Evolutionary conservation across 2,113 vertebrate genomes (phyloP).

Genomic region (Cacatua alba): DNA sequence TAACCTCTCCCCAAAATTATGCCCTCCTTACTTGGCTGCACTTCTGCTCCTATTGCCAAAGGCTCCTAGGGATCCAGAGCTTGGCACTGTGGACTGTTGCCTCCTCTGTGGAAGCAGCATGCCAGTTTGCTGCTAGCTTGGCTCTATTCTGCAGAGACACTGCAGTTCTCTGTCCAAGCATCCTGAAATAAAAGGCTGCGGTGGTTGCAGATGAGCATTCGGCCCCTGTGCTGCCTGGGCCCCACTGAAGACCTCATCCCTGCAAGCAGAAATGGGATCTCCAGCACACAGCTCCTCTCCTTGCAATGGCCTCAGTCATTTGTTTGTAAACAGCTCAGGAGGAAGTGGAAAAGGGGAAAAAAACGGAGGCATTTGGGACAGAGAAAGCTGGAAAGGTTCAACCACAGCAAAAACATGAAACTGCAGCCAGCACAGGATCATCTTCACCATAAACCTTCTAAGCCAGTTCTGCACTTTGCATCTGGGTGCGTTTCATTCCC

Average conservation of each 20-base stretch:
- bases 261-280: not conserved
- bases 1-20: not conserved
- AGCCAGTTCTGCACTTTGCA: conserved; percentile 18
- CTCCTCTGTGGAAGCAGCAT: not conserved
- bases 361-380: not conserved
- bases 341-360: not conserved
- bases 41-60: not conserved
- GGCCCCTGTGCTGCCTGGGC: not conserved
- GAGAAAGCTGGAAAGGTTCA: not conserved
- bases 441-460: not conserved
- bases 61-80: not conserved
- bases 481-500: not conserved
- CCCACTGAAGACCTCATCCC: not conserved
- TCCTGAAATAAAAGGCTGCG: not conserved
- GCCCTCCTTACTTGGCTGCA: not conserved
- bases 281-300: not conserved
- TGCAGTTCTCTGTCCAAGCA: not conserved
- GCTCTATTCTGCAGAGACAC: not conserved
- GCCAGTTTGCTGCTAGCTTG: not conserved
- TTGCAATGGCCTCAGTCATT: accelerated
- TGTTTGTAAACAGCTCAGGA: not conserved
- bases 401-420: not conserved
- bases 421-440: not conserved
- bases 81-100: not conserved
- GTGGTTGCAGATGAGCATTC: not conserved